phyloP scores from a whole-genome alignment of 92 coral and sea anemone genomes.

The Hydrozoanthus gracilis region DNA sequence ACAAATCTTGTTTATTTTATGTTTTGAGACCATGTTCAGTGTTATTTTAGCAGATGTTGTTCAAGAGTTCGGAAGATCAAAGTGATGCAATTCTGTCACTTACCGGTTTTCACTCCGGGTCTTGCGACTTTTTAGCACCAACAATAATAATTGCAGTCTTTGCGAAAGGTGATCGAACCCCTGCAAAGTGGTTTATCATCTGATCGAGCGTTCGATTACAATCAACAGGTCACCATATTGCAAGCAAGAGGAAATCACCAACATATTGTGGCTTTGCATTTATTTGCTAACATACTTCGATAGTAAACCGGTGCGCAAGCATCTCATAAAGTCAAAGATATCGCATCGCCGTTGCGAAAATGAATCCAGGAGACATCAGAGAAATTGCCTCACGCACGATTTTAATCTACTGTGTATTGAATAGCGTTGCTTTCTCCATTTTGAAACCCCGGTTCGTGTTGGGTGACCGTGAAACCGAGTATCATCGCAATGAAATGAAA shows the following conservation, averaged over 20 bases:
- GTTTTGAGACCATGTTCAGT: not conserved
- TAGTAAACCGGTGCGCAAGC: not conserved
- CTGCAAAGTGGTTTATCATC: conserved; percentile 31
- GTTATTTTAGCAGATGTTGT: not conserved
- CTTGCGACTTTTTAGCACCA: conserved; percentile 31
- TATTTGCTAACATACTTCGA: not conserved
- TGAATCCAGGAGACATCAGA: conserved; percentile 2
- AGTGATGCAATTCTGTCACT: conserved; percentile 14
- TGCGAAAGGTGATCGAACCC: conserved; percentile 20
- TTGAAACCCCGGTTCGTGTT: conserved; percentile 12
- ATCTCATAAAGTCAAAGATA: not conserved
- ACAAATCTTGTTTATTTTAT: not conserved
- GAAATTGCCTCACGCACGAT: not conserved
- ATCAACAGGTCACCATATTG: conserved; percentile 41
- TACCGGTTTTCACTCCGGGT: conserved; percentile 29
- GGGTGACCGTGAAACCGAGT: not conserved
- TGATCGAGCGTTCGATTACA: conserved; percentile 45
- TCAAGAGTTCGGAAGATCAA: conserved; percentile 21
- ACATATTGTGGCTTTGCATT: not conserved
- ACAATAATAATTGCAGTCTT: conserved; percentile 13
- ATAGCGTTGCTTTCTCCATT: conserved; percentile 11
- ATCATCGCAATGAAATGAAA: not conserved
- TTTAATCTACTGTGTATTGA: not conserved
- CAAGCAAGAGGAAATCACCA: conserved; percentile 33
- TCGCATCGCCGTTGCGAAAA: not conserved